Evolutionary conservation across 2,888 invertebrate genomes (phyloP).

Genomic region (Drosophila glabriapex): DNA sequence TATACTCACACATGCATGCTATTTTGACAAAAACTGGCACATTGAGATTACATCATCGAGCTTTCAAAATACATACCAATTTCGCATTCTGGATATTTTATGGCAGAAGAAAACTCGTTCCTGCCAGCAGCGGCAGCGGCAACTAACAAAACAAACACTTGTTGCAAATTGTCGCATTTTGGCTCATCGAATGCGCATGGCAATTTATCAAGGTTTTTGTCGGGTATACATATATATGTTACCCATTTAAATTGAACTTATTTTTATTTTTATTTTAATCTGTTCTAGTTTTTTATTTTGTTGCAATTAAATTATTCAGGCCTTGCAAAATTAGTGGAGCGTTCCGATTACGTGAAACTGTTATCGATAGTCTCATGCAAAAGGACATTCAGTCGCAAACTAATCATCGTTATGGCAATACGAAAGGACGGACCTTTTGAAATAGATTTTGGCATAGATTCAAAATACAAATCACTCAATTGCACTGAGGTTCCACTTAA

Average conservation of each 20-base stretch:
- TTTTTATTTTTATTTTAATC: slow-evolving; percentile 30
- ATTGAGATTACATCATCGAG: slow-evolving; percentile 73
- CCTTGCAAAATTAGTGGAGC: slow-evolving; percentile 23
- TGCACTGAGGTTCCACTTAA: slow-evolving; percentile 43
- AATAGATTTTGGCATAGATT: slow-evolving; percentile 4
- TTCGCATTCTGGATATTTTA: slow-evolving; percentile 52
- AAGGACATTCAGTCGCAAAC: slow-evolving; percentile 32
- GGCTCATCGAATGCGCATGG: slow-evolving; percentile 48
- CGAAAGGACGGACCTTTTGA: slow-evolving; percentile 21
- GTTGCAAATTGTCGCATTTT: slow-evolving; percentile 59
- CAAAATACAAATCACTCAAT: slow-evolving; percentile 15
- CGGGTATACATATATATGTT: slow-evolving; percentile 36
- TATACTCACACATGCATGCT: not conserved
- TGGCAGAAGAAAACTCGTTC: slow-evolving; percentile 52
- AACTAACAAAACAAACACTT: slow-evolving; percentile 62
- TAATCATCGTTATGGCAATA: slow-evolving; percentile 1
- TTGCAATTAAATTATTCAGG: slow-evolving; percentile 25
- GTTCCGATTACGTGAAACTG: not conserved
- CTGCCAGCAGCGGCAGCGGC: slow-evolving; percentile 27
- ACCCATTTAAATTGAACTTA: slow-evolving; percentile 43
- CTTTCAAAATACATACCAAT: slow-evolving; percentile 34
- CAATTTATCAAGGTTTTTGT: slow-evolving; percentile 54
- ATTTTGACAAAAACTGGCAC: slow-evolving; percentile 67
- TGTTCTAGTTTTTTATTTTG: slow-evolving; percentile 23
- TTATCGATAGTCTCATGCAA: slow-evolving; percentile 27